Base-by-base conservation (phyloP, 2,797 vertebrate species). In the Myripristis murdjan region DNA sequence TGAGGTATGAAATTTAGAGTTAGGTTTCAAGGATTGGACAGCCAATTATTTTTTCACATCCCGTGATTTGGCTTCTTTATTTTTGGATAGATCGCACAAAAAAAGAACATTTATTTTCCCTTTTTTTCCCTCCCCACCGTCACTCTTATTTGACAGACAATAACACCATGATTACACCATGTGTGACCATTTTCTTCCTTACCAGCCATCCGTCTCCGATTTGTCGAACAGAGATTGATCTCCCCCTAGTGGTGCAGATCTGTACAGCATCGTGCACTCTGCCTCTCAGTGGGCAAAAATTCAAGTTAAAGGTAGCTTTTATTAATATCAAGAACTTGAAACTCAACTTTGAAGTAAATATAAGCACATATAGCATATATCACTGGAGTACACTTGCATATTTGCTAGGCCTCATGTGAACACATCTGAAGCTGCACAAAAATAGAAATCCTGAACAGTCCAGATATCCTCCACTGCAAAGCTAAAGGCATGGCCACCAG, bases 181-280 rank as follows among this genome's bases (percentile, higher is more conserved):
- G 68, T 63, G 74, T 66, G 64, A 52, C 53, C 10, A 0, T 68
- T 75, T 53, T 69, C 47, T 43, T 76, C 31, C 66, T 79, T 12
- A 11, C 53, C 41, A 66, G 64, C 18, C 47, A 8, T 49, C 60
- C 18, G 0, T 61, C 51, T 81, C 66, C 71, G 48, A 78, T 73
- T 39, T 44, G 56, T 69, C 53, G 14, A 56, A 71, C 82, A 85
- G 91, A 90, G 71, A 70, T 84, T 89, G 88, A 86, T 79, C 91
- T 84, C 92, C 92, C 87, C 90, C 93, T 72, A 82, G 89, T 90
- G 91, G 91, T 71, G 54, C 18, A 66, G 74, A 52, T 4, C 4
- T 61, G 77, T 74, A 83, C 61, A 62, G 56, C 75, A 57, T 2
- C 1, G 11, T 15, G 8, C 3, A 2, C 24, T 6, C 44, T 15